Conservation (phyloP, 2,797 vertebrate species). For the Australoheros facetus region DNA sequence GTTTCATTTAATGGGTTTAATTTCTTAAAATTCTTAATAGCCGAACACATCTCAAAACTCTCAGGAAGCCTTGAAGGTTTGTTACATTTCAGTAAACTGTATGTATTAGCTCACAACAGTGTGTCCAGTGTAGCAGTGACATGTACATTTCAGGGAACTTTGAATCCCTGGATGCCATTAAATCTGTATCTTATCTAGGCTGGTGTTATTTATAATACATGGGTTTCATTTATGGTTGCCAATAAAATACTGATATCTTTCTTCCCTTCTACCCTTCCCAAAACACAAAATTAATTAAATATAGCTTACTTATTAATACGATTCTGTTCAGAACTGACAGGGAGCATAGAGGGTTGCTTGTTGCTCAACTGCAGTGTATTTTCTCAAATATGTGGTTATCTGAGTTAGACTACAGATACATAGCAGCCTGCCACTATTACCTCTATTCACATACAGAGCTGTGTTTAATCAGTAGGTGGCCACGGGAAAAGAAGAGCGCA, state of each 20-base stretch:
- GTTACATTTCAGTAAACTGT: neutral
- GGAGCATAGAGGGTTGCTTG: neutral
- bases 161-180: conserved; percentile 25
- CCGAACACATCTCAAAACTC: neutral
- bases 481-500: neutral
- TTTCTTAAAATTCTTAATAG: neutral
- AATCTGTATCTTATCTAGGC: conserved; percentile 23
- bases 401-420: neutral
- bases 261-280: too few species aligned
- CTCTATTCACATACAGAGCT: neutral
- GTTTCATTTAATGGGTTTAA: neutral
- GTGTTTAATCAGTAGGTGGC: neutral
- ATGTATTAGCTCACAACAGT: neutral
- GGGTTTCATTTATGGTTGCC: conserved; percentile 12
- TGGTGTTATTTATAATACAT: conserved; percentile 2
- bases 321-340: neutral
- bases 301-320: neutral
- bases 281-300: conserved; percentile 1
- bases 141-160: conserved; percentile 38
- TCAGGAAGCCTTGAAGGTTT: neutral
- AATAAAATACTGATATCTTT: conserved; percentile 16
- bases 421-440: neutral
- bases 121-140: neutral
- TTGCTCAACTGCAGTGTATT: neutral
- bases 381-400: neutral